Evolutionary conservation across 2,888 invertebrate genomes (phyloP).

Genomic region (Phengaris alcon): DNA sequence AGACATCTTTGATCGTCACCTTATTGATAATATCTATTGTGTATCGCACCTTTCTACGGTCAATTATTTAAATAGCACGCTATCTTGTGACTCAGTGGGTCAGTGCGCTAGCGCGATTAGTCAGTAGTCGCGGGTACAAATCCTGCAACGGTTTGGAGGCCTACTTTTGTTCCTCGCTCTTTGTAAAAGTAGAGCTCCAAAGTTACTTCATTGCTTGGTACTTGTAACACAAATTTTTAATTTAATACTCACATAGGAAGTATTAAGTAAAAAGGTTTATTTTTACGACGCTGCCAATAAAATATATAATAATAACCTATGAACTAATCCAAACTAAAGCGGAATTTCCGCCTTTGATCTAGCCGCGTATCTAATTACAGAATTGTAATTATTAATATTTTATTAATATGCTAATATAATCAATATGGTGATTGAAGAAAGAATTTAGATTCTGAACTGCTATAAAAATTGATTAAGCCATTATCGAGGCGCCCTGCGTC

Average conservation of each 20-base stretch:
- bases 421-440: slow-evolving; percentile 53
- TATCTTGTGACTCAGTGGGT: not conserved
- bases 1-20: slow-evolving; percentile 39
- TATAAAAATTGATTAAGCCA: slow-evolving; percentile 58
- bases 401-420: slow-evolving; percentile 60
- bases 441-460: slow-evolving; percentile 47
- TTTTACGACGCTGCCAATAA: not conserved
- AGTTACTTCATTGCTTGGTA: too few species aligned
- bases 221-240: too few species aligned
- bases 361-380: slow-evolving; percentile 59
- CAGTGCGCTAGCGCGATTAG: not conserved
- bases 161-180: too few species aligned
- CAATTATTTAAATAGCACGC: slow-evolving; percentile 17
- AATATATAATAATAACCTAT: not conserved
- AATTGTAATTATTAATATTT: slow-evolving; percentile 52
- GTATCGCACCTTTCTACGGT: not conserved
- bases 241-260: not conserved
- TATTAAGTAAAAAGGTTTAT: not conserved
- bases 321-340: slow-evolving; percentile 15
- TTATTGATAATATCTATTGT: slow-evolving; percentile 20
- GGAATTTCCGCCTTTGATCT: slow-evolving; percentile 32
- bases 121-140: not conserved
- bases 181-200: too few species aligned
- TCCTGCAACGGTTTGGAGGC: too few species aligned
- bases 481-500: slow-evolving; percentile 42